These are phyloP conservation scores for Myotis findleyi DNA, from an alignment of 2,797 vertebrate species.

Conservation along the genomic window DNA sequence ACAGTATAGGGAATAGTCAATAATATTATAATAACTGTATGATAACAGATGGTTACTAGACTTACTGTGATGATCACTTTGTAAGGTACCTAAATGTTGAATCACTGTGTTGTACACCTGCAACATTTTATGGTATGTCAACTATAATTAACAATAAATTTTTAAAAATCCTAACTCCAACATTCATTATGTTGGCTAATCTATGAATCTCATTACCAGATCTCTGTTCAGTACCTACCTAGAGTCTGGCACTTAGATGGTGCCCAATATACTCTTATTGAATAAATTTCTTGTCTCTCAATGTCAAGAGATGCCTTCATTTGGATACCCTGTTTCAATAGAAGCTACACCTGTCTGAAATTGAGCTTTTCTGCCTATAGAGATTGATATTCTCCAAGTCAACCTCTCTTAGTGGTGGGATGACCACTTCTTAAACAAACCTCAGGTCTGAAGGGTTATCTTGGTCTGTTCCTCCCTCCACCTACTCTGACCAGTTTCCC, in stretches of 20 bases:
- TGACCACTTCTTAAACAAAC: not conserved
- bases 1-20: not conserved
- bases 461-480: not conserved
- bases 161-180: not conserved
- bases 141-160: not conserved
- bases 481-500: not conserved
- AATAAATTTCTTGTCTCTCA: not conserved
- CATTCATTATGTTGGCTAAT: not conserved
- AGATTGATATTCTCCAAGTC: not conserved
- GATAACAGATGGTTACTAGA: not conserved
- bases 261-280: not conserved
- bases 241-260: not conserved
- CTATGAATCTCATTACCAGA: not conserved
- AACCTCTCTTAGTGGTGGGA: not conserved
- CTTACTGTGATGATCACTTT: not conserved
- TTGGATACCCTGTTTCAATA: not conserved
- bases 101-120: not conserved
- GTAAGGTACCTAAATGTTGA: not conserved
- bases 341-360: not conserved
- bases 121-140: not conserved
- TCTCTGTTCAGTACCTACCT: not conserved
- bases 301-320: not conserved
- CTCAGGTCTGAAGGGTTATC: not conserved
- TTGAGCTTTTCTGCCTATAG: not conserved
- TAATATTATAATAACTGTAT: no score